phyloP scores from a whole-genome alignment of 2,888 invertebrate species.

The Fragum sueziense region DNA sequence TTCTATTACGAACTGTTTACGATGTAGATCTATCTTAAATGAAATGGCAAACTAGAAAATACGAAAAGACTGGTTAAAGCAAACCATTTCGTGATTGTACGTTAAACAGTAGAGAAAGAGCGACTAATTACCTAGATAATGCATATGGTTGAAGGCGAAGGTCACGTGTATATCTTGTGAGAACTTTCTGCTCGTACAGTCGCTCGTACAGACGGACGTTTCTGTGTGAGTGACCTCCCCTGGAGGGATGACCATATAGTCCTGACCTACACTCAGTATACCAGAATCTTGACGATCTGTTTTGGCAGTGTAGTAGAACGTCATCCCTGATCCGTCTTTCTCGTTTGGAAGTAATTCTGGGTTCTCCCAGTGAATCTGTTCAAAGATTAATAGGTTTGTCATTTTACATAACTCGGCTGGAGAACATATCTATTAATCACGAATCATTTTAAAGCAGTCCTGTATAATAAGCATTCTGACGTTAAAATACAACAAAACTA shows the following conservation, averaged over 20 bases:
- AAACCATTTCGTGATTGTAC: no score
- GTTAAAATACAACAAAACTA: no score
- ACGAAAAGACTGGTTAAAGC: no score
- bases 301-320: conserved; percentile 52
- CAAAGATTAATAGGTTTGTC: no score
- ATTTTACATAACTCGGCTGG: no score
- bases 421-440: no score
- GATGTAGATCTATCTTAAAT: no score
- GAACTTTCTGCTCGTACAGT: conserved; percentile 68
- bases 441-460: no score
- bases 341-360: conserved; percentile 18
- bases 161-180: conserved; percentile 65
- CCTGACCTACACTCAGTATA: conserved; percentile 59
- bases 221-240: conserved; percentile 41
- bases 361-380: conserved; percentile 66
- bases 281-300: conserved; percentile 54
- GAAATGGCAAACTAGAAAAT: no score
- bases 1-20: no score
- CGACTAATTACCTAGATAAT: conserved; percentile 64
- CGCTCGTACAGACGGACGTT: conserved; percentile 62
- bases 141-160: conserved; percentile 73
- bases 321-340: conserved; percentile 56
- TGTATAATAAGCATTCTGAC: no score
- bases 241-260: conserved; percentile 64
- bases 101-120: no score